Conservation (phyloP, 2,113 vertebrate species). For the Stegastes partitus region DNA sequence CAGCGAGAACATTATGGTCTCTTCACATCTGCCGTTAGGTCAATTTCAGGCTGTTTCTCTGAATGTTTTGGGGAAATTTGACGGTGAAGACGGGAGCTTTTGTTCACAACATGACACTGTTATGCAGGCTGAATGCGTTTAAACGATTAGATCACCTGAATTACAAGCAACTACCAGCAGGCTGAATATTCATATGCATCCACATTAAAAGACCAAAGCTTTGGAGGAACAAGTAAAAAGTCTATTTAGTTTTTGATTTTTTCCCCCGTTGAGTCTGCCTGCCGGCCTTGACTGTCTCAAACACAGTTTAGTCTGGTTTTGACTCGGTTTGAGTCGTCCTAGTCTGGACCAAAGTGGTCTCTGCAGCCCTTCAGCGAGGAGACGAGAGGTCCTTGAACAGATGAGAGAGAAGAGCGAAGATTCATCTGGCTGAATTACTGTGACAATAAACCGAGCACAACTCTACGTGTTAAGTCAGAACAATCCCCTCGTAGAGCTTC, state of each 20-base stretch:
- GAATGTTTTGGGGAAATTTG: too few relatives aligned
- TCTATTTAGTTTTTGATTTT: background rate
- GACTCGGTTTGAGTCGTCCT: constrained; percentile 2
- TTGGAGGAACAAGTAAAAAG: background rate
- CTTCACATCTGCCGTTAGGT: constrained; percentile 21
- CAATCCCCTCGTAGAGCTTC: background rate
- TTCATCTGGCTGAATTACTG: background rate
- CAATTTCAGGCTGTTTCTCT: constrained; percentile 4
- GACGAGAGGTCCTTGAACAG: constrained; percentile 8
- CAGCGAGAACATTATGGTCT: constrained; percentile 22
- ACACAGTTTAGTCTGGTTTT: background rate
- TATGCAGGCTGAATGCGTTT: background rate
- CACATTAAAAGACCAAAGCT: too few relatives aligned
- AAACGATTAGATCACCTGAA: constrained; percentile 8
- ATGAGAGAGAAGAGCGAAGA: background rate
- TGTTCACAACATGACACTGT: constrained; percentile 14
- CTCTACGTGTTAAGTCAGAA: background rate
- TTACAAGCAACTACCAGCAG: constrained; percentile 17
- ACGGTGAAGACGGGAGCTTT: background rate
- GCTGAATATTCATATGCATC: background rate
- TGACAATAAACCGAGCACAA: background rate
- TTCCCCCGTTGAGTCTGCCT: background rate
- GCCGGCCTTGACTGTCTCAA: too few relatives aligned
- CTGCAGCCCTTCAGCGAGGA: background rate
- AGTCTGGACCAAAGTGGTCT: background rate